These are phyloP conservation scores for Dysmachus trigonus DNA, from an alignment of 2,888 invertebrate genomes.

Conservation along the genomic window DNA sequence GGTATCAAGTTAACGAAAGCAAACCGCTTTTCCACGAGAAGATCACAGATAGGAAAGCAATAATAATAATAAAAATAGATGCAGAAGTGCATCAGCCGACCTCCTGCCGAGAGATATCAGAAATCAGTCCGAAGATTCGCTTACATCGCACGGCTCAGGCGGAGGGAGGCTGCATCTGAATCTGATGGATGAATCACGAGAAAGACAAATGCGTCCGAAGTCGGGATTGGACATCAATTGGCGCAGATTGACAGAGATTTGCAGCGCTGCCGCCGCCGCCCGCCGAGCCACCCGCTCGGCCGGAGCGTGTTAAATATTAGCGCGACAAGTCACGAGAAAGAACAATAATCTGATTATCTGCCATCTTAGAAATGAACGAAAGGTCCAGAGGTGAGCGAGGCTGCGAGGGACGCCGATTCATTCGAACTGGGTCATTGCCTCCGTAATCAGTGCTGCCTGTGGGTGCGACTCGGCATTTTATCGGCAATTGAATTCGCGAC, in stretches of 20 bases:
- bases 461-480: background rate
- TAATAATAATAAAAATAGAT: background rate
- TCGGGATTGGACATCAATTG: background rate
- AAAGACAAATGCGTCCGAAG: background rate
- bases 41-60: background rate
- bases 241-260: background rate
- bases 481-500: background rate
- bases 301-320: slow-evolving; percentile 8
- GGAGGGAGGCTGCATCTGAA: background rate
- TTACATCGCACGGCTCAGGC: background rate
- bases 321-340: slow-evolving; percentile 37
- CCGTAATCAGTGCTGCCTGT: slow-evolving; percentile 2
- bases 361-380: slow-evolving; percentile 11
- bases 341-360: slow-evolving; percentile 36
- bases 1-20: slow-evolving; percentile 21
- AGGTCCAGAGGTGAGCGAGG: background rate
- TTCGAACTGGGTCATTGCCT: slow-evolving; percentile 21
- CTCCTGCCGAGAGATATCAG: background rate
- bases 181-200: background rate
- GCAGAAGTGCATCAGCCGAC: background rate
- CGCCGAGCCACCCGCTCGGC: background rate
- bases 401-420: background rate
- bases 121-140: background rate
- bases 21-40: background rate
- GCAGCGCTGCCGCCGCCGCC: background rate